phyloP scores from a whole-genome alignment of 1,140 invertebrate genomes.

The Fragariocoptes setiger region DNA sequence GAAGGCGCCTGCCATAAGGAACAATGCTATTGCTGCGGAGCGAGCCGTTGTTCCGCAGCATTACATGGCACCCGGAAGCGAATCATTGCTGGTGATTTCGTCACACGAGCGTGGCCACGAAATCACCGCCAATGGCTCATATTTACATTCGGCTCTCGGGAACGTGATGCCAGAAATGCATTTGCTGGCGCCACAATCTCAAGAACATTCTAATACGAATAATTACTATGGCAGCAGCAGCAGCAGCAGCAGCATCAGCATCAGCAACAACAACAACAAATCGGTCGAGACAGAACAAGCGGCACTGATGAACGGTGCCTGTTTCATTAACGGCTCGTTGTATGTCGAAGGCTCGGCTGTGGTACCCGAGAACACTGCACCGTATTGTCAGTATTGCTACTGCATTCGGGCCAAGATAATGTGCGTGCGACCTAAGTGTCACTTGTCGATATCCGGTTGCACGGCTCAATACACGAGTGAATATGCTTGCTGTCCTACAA shows the following conservation, averaged over 20 bases:
- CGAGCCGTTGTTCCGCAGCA: too few species aligned
- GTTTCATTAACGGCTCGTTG: constrained; percentile 33
- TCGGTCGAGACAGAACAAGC: neutral
- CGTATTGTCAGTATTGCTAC: constrained; percentile 52
- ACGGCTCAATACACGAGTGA: constrained; percentile 25
- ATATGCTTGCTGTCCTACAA: constrained; percentile 44
- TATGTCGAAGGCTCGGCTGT: constrained; percentile 53
- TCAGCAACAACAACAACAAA: too few species aligned
- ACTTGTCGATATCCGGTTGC: constrained; percentile 40
- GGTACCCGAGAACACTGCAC: constrained; percentile 24
- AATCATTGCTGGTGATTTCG: too few species aligned
- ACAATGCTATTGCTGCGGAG: too few species aligned
- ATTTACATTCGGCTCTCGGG: neutral
- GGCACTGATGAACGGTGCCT: constrained; percentile 14
- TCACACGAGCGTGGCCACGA: too few species aligned
- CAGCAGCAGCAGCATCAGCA: neutral
- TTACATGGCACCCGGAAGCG: too few species aligned
- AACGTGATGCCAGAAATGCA: neutral
- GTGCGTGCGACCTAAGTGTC: constrained; percentile 44
- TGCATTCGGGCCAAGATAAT: constrained; percentile 38
- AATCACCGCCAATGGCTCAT: neutral
- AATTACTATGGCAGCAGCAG: neutral
- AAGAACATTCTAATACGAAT: neutral
- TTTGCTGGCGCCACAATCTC: neutral
- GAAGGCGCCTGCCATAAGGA: too few species aligned